Conservation (phyloP, 2,888 invertebrate genomes). For the Timandra comae region DNA sequence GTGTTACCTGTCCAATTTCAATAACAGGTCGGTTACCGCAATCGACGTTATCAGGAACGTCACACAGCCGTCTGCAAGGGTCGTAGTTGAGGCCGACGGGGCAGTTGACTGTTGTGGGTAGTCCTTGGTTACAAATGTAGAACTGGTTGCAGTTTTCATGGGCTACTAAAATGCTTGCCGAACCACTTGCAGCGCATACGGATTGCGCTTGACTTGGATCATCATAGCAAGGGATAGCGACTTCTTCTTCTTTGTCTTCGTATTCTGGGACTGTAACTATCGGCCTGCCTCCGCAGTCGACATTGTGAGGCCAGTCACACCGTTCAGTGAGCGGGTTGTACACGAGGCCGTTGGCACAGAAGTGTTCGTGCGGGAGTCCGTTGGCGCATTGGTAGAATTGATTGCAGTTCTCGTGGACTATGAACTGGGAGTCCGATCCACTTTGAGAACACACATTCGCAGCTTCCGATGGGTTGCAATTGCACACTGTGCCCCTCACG, state of each 20-base stretch:
- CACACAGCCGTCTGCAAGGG: constrained; percentile 27
- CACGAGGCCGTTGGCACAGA: constrained; percentile 22
- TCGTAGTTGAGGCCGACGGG: constrained; percentile 25
- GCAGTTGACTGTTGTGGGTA: constrained; percentile 25
- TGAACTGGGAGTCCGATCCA: constrained; percentile 24
- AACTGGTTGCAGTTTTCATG: constrained; percentile 40
- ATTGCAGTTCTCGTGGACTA: constrained; percentile 38
- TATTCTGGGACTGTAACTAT: constrained; percentile 6
- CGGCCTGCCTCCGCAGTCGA: constrained; percentile 25
- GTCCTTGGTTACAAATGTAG: constrained; percentile 28
- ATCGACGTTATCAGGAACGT: constrained; percentile 35
- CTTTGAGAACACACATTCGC: constrained; percentile 26
- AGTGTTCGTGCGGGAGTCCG: constrained; percentile 23
- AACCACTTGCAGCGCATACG: constrained; percentile 29
- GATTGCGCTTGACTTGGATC: constrained; percentile 29
- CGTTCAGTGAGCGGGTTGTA: constrained; percentile 24
- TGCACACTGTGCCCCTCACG: constrained; percentile 24
- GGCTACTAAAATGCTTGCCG: constrained; percentile 30
- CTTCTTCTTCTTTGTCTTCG: neutral
- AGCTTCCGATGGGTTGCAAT: constrained; percentile 30
- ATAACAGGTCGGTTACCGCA: constrained; percentile 29
- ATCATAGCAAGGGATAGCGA: constrained; percentile 14
- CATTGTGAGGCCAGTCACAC: constrained; percentile 32
- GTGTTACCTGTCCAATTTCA: constrained; percentile 4
- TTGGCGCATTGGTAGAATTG: constrained; percentile 32